These are phyloP conservation scores for Morone saxatilis DNA, from an alignment of 2,113 vertebrate genomes.

Conservation along the genomic window DNA sequence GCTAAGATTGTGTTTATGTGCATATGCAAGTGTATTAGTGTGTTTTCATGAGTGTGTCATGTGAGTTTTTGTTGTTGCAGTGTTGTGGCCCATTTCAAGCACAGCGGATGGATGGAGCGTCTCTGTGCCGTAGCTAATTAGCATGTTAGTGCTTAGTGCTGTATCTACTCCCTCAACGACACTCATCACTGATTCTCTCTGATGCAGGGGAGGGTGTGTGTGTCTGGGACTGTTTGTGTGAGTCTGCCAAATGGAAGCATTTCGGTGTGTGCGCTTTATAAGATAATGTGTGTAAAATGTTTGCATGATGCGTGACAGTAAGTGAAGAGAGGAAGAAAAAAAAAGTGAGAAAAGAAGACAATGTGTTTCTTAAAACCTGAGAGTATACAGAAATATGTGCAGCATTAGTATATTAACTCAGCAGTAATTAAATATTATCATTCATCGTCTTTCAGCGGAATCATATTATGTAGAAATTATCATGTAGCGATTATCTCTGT, in stretches of 20 bases:
- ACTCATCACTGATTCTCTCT: constrained; percentile 83
- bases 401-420: not conserved
- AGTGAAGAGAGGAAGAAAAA: constrained; percentile 11
- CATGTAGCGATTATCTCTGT: not conserved
- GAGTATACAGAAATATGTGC: not conserved
- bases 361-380: constrained; percentile 5
- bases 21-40: not conserved
- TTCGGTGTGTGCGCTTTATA: constrained; percentile 38
- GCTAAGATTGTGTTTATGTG: not conserved
- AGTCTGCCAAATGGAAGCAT: constrained; percentile 70
- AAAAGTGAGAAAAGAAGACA: constrained; percentile 4
- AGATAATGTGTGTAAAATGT: constrained; percentile 52
- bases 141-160: constrained; percentile 81
- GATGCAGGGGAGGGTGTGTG: constrained; percentile 70
- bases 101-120: constrained; percentile 74
- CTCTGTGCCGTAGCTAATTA: constrained; percentile 82
- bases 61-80: constrained; percentile 59
- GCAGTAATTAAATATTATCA: not conserved
- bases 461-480: not conserved
- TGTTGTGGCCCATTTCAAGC: constrained; percentile 72
- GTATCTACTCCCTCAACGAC: constrained; percentile 78
- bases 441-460: not conserved
- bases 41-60: constrained; percentile 40
- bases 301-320: constrained; percentile 40
- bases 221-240: constrained; percentile 56